phyloP scores from a whole-genome alignment of 2,113 vertebrate genomes.

The Smithornis capensis region DNA sequence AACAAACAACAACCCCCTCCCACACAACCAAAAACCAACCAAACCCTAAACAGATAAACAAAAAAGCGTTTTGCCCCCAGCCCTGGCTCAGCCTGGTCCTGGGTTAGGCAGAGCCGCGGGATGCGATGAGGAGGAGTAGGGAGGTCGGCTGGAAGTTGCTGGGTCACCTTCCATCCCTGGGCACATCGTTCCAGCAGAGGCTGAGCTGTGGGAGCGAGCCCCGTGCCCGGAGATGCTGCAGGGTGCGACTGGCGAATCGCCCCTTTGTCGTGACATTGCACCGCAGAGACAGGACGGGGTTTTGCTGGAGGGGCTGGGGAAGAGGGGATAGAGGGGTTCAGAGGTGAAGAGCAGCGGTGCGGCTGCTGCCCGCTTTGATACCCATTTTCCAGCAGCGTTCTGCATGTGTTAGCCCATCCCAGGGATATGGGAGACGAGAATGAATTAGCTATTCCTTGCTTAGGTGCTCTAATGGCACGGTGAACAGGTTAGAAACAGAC shows the following conservation, averaged over 20 bases:
- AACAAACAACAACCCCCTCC: too few species aligned
- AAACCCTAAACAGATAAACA: background rate
- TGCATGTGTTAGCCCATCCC: constrained; percentile 12
- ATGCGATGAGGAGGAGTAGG: background rate
- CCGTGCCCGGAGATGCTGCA: background rate
- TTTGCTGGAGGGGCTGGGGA: background rate
- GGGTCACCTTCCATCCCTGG: background rate
- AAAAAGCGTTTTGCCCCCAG: background rate
- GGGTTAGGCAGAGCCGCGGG: background rate
- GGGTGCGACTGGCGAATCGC: background rate
- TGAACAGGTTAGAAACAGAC: constrained; percentile 71
- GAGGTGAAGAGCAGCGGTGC: background rate
- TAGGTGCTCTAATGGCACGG: constrained; percentile 66
- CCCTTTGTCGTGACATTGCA: background rate
- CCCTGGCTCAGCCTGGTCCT: background rate
- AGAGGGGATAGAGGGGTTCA: background rate
- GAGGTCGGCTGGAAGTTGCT: background rate
- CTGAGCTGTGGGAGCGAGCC: background rate
- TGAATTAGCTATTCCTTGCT: background rate
- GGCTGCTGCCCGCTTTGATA: background rate
- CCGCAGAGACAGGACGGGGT: background rate
- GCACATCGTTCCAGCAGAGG: background rate
- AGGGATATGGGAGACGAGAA: background rate
- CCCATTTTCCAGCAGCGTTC: background rate
- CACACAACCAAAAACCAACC: background rate